Percentiles rank a stretch among this genome's conserved stretches.
Evolutionary conservation across 2,113 vertebrate genomes (phyloP).

Genomic region (Laterallus jamaicensis): DNA sequence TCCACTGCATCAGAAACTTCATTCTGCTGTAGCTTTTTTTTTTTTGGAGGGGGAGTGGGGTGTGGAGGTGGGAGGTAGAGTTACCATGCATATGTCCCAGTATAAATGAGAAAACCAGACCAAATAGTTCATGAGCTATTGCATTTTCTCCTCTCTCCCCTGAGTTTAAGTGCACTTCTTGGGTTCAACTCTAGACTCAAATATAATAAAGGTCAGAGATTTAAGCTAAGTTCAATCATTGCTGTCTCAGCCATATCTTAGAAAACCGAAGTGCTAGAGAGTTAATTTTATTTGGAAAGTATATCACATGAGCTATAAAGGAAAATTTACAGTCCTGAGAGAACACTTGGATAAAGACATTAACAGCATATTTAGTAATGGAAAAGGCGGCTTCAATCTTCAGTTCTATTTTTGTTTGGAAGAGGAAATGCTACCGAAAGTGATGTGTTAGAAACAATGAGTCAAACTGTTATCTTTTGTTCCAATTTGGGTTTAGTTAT

Average conservation of each 20-base stretch:
- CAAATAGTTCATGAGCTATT: neutral
- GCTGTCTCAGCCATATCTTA: neutral
- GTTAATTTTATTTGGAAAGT: neutral
- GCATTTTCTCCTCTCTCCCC: neutral
- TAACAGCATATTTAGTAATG: neutral
- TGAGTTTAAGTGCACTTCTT: neutral
- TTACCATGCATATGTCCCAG: neutral
- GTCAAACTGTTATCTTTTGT: neutral
- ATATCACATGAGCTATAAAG: neutral
- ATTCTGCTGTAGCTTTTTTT: neutral
- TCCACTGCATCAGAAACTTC: neutral
- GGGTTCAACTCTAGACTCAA: neutral
- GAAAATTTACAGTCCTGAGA: neutral
- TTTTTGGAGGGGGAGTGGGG: too few species aligned
- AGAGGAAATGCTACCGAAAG: neutral
- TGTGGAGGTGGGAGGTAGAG: too few species aligned
- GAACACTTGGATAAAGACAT: neutral
- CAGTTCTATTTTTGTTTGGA: neutral
- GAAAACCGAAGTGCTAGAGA: neutral
- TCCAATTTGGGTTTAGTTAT: neutral
- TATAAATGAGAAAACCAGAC: neutral
- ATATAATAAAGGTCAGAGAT: neutral
- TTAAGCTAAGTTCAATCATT: neutral
- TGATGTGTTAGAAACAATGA: neutral
- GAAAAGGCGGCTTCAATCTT: neutral